Percentiles rank a stretch among this genome's conserved stretches.
Evolutionary conservation across 2,888 invertebrate genomes (phyloP).

Genomic region (Phyllotreta cruciferae): DNA sequence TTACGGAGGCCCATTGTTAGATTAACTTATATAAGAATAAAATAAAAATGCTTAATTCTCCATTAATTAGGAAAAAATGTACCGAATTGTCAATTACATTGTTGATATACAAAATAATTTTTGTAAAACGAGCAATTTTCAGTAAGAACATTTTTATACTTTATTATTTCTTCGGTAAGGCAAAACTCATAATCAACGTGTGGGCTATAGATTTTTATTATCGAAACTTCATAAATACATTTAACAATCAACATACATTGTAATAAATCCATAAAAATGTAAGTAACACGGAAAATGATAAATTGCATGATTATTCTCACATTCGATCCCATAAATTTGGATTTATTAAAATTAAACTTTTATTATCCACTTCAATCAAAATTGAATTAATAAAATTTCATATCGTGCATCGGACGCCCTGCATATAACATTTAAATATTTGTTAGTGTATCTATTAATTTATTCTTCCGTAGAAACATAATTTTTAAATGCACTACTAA

Average conservation of each 20-base stretch:
- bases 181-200: constrained; percentile 5
- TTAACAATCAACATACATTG: constrained; percentile 12
- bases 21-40: too few relatives aligned
- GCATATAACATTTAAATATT: constrained; percentile 6
- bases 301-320: constrained; percentile 11
- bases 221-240: constrained; percentile 5
- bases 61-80: too few relatives aligned
- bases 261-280: constrained; percentile 14
- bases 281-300: constrained; percentile 16
- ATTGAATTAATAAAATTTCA: constrained; percentile 2
- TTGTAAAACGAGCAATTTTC: too few relatives aligned
- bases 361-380: background rate
- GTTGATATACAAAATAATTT: too few relatives aligned
- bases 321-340: constrained; percentile 1
- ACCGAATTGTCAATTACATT: too few relatives aligned
- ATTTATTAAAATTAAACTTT: constrained; percentile 14
- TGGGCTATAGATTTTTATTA: constrained; percentile 9
- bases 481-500: too few relatives aligned
- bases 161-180: background rate
- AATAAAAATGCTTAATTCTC: too few relatives aligned
- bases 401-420: background rate
- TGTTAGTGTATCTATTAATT: background rate
- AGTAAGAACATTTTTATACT: too few relatives aligned
- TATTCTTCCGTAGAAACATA: too few relatives aligned
- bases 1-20: too few relatives aligned